Evolutionary conservation across 2,888 invertebrate species (phyloP), one percentile per base, ranked within the genome.

Genomic region (Gortyna flavago): DNA sequence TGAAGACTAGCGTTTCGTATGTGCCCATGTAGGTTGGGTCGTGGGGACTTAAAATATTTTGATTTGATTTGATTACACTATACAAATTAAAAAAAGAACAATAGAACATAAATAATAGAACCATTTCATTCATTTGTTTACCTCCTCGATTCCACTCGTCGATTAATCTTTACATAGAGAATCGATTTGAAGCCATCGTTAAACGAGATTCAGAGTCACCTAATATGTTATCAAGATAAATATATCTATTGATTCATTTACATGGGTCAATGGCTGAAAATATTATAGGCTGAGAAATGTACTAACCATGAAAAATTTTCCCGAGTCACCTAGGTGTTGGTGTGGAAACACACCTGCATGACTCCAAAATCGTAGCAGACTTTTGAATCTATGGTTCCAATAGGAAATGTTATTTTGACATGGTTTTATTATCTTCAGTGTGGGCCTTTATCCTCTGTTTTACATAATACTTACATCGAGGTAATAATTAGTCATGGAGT

Each of bases 391-490:
- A 54, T 41, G n/a, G 29, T 81, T 62, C 0, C 18, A 76, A 32
- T 69, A 73, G n/a, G 32, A 68, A 75, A 72, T 73, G 48, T 51
- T 21, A 25, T 66, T 72, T 16, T 54, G 51, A 51, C 62, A 65
- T 79, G 57, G 57, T 51, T 7, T 54, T 9, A 62, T 72, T 64
- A 75, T 69, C 32, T 71, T 57, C 25, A 73, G 7, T 38, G 18
- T 57, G 61, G 35, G 61, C 85, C 87, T 87, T 73, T 71, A 62
- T 86, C 62, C 57, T 65, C n/a, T 64, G 61, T 73, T 69, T 65
- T 64, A 64, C n/a, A 75, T 66, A 71, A 73, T 61, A 51, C 44
- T 41, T 59, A 51, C 44, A 48, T 59, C 44, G 32, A 81, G 71
- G 41, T 77, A 72, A 57, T 65, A 32, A 71, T 70, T 85, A 51